Evolutionary conservation across 2,797 vertebrate species (phyloP), one percentile per base, ranked within the genome.

Genomic region (Mormyrus hasselquistii): DNA sequence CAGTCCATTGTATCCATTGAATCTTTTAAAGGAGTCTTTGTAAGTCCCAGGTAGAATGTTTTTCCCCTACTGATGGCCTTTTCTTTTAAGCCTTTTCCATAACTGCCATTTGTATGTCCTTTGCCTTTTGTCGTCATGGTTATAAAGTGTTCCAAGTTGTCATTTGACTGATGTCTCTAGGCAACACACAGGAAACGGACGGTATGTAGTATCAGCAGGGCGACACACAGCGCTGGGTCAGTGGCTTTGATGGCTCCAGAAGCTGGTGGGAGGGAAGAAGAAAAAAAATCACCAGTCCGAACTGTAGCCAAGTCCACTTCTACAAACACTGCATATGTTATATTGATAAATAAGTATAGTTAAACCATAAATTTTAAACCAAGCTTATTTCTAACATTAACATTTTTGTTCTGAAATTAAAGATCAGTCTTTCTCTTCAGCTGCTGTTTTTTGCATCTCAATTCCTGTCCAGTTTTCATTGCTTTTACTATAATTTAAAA

Each of bases 161-260:
- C 82, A 90, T 93, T 94, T 92, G 92, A 90, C 92, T 91, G 90
- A 88, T 89, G 93, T 94, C 97, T 98, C 93, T 96, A 96, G 90
- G 95, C 96, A 93, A 96, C 91, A 91, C 98, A 91, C 93, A 97
- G 93, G 93, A 93, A 95, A 91, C 97, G 94, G 92, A 97, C 91
- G 94, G 95, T 96, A 95, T 98, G 96, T 92, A 98, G 94, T 90
- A 96, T 93, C 90, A 98, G 92, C 92, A 98, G 94, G 87, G 94
- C 92, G 91, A 96, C 92, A 91, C 93, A 96, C 91, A 97, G 94
- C 88, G 97, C 89, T 0, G 95, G 96, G 88, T 97, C 95, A 90
- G 95, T 92, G 89, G 95, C 94, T 62, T 94, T 95, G 94, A 95
- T 93, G 90, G 95, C 92, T 92, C 95, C 93, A 3, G 95, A 96